Evolutionary conservation across 2,888 invertebrate genomes (phyloP), one percentile per base, ranked within the genome.

Genomic region (Hydraecia micacea): DNA sequence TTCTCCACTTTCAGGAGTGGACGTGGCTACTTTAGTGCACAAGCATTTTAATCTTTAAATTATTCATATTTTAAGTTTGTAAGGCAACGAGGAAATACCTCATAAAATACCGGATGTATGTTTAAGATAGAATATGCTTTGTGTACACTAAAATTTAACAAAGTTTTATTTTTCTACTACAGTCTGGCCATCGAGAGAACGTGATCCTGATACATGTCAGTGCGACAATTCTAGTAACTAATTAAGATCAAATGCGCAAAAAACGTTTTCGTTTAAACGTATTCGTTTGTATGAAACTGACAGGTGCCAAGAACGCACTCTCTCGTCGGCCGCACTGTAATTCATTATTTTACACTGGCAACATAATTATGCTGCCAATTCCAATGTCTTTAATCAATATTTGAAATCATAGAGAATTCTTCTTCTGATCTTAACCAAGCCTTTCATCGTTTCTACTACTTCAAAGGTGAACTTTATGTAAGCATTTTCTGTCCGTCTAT

Each of bases 1-100:
- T 65, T 81, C 63, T 79, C 2, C 21, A 25, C 28, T 72, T 65
- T 52, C 15, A 63, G 49, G 2, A 68, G 63, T 73, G 18, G 62
- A 42, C 13, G 46, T 39, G 15, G 28, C 7, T 62, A 28, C 25
- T 78, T 63, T 21, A 68, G n/a, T 67, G 55, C 36, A 58, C 8
- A 15, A 6, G n/a, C 28, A 46, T 70, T 62, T 62, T 49, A 21
- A 21, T 25, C 25, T 49, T 68, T 18, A 79, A 32, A 32, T 32
- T 42, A 46, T 49, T 66, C 1, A 25, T 49, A 39, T 36, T 58
- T 79, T 21, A 32, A 8, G 58, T 28, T 25, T 62, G 21, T 18
- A 28, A 36, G 11, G 18, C 32, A 75, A 5, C 11, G 11, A 15
- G 25, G 0, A 36, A 60, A 60, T 21, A 9, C 2, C 9, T 69